Evolutionary conservation across 2,113 vertebrate genomes (phyloP).

Genomic region (Rhegmatorhina hoffmannsi): DNA sequence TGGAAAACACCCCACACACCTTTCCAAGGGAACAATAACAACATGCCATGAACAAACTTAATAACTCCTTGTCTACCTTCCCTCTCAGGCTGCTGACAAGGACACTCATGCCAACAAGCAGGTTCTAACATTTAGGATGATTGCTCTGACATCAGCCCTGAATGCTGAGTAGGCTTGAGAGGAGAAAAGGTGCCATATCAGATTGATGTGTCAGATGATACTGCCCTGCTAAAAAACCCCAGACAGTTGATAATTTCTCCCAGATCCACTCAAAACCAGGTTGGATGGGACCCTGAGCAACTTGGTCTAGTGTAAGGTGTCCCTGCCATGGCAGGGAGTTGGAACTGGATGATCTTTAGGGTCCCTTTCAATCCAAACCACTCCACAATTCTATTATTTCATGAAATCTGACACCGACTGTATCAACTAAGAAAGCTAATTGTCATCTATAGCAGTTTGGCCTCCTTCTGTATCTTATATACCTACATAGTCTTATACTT

Average conservation of each 20-base stretch:
- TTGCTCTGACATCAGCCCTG: not conserved
- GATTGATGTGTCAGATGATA: not conserved
- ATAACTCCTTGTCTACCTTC: not conserved
- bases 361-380: not conserved
- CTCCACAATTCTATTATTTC: not conserved
- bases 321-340: not conserved
- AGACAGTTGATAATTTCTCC: not conserved
- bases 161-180: not conserved
- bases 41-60: not conserved
- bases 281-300: not conserved
- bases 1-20: not conserved
- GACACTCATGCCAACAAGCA: not conserved
- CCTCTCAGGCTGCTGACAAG: not conserved
- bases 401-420: not conserved
- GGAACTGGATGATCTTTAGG: not conserved
- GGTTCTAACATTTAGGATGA: not conserved
- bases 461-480: not conserved
- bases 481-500: not conserved
- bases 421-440: not conserved
- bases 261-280: not conserved
- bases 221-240: not conserved
- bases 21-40: rapidly evolving
- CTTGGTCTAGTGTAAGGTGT: not conserved
- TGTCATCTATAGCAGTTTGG: not conserved
- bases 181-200: not conserved